Base-by-base conservation (phyloP, 2,888 invertebrate species). In the Aphodius granarius region DNA sequence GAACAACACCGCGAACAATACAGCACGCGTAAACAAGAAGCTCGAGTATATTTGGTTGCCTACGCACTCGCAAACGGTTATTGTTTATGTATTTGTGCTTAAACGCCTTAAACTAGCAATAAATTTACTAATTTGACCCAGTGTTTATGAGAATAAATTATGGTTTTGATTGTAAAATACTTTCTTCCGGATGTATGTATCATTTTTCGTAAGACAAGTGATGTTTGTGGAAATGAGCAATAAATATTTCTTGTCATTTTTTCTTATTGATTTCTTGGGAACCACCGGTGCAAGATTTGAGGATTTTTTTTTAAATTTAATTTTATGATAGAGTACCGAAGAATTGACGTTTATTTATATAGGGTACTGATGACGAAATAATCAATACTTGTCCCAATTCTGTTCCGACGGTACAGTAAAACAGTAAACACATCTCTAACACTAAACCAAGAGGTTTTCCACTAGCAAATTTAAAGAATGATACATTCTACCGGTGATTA, bases 361-460 rank as follows among this genome's bases (percentile, higher is more conserved):
- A 18, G 20, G 18, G 19, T 66, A 19, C 66, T 13, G 13, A 2
- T 3, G 17, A 20, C n/a, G 66, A 20, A 68, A 68, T 21, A 20
- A 68, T 68, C 68, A 20, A 68, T 68, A 68, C 68, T 68, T 68
- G 68, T 68, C 21, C 68, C 68, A 68, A 21, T 68, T 68, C 21
- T 21, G 22, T 20, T 9, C 21, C n/a, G 20, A 4, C 20, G 21
- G 19, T 66, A 66, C 5, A 16, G n/a, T n/a, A n/a, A n/a, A n/a
- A n/a, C n/a, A n/a, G n/a, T n/a, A n/a, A n/a, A 18, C 21, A 20
- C 0, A 21, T 18, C 4, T 21, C 21, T 4, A 43, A 43, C 43
- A 43, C 6, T 3, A 43, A 43, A 13, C n/a, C n/a, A 43, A 43
- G 43, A 43, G 43, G 43, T 6, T 43, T 43, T 2, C 43, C n/a